Evolutionary conservation across 1,140 invertebrate species (phyloP).

Genomic region (Battus philenor): DNA sequence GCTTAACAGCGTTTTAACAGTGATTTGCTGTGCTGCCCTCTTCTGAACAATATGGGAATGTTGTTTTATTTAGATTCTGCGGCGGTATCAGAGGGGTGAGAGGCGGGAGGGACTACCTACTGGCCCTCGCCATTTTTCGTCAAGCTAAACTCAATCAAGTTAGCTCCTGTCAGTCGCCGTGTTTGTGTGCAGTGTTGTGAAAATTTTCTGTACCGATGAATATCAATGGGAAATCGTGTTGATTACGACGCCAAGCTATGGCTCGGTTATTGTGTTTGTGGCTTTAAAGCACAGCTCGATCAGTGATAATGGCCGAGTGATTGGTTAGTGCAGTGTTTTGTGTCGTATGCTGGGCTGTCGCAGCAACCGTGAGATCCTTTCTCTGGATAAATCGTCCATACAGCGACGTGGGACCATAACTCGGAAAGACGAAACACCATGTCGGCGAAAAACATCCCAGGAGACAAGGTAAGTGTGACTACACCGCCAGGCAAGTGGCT

Average conservation of each 20-base stretch:
- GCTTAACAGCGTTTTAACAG: too few relatives aligned
- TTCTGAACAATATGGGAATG: slow-evolving; percentile 8
- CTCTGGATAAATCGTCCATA: slow-evolving; percentile 68
- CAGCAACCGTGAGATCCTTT: slow-evolving; percentile 67
- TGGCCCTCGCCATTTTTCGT: slow-evolving; percentile 71
- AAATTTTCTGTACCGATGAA: slow-evolving; percentile 71
- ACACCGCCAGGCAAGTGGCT: slow-evolving; percentile 21
- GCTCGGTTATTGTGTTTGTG: slow-evolving; percentile 70
- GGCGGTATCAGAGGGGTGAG: slow-evolving; percentile 44
- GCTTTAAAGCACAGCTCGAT: slow-evolving; percentile 62
- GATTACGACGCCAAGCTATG: slow-evolving; percentile 65
- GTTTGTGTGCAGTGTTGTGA: slow-evolving; percentile 73
- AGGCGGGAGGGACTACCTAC: slow-evolving; percentile 39
- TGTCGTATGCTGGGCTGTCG: slow-evolving; percentile 70
- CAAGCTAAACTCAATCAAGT: slow-evolving; percentile 67
- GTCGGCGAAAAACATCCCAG: slow-evolving; percentile 70
- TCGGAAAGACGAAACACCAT: slow-evolving; percentile 63
- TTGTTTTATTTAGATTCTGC: neutral
- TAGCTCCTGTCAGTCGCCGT: slow-evolving; percentile 69
- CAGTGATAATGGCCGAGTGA: slow-evolving; percentile 72
- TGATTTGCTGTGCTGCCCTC: slow-evolving; percentile 42
- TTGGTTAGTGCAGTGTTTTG: slow-evolving; percentile 69
- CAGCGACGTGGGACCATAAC: slow-evolving; percentile 57
- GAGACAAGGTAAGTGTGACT: slow-evolving; percentile 60
- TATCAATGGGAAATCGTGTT: slow-evolving; percentile 73